Evolutionary conservation across 2,888 invertebrate genomes (phyloP).

Genomic region (Acanthosepion lycidas): DNA sequence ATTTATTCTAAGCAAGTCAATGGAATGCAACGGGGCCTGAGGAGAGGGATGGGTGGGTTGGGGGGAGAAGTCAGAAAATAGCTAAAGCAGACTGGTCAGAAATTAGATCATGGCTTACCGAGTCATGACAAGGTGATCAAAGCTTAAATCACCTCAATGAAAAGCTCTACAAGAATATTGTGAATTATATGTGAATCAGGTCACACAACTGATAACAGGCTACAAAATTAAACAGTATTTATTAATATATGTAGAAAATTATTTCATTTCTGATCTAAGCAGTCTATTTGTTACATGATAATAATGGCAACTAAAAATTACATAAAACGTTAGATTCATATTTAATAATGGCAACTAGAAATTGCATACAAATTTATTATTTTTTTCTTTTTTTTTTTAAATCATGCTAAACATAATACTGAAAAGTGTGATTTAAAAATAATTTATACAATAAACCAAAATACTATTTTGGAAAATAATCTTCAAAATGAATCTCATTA

Average conservation of each 20-base stretch:
- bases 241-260: neutral
- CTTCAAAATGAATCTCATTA: neutral
- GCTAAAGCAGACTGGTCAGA: constrained; percentile 44
- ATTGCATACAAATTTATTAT: too few species aligned
- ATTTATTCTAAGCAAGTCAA: constrained; percentile 40
- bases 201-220: neutral
- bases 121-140: constrained; percentile 40
- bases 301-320: neutral
- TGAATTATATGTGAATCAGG: neutral
- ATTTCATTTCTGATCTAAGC: neutral
- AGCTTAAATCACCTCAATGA: neutral
- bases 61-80: neutral
- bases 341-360: neutral
- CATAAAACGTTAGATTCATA: neutral
- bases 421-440: too few species aligned
- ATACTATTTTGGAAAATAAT: neutral
- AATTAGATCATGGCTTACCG: constrained; percentile 17
- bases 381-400: neutral
- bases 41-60: neutral
- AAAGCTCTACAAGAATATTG: constrained; percentile 43
- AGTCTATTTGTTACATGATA: neutral
- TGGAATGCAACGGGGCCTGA: constrained; percentile 18
- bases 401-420: neutral
- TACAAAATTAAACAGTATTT: neutral
- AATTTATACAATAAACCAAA: neutral